Percentiles rank a stretch among this genome's conserved stretches.
phyloP scores from a whole-genome alignment of 2,797 vertebrate species.

The Muscicapa comitata region DNA sequence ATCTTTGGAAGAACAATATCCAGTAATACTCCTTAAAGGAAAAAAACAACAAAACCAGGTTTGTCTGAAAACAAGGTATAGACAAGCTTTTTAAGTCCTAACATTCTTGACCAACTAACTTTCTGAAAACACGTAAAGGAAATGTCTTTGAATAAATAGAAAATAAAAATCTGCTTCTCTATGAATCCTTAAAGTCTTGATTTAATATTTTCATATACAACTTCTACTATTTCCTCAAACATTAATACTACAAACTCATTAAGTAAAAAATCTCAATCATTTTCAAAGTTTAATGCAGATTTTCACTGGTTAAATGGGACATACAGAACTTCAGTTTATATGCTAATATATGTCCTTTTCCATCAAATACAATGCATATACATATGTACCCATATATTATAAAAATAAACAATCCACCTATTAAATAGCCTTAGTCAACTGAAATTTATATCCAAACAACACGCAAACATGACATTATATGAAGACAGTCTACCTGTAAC shows the following conservation, averaged over 20 bases:
- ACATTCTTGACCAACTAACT: not conserved
- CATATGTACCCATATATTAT: rapidly evolving
- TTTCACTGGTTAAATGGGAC: not conserved
- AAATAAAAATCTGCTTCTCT: not conserved
- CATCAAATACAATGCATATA: not conserved
- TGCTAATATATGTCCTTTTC: not conserved
- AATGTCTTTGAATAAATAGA: rapidly evolving
- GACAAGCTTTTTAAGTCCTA: not conserved
- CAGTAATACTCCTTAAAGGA: not conserved
- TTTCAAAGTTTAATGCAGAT: not conserved
- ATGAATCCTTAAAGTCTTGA: not conserved
- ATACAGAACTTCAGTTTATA: not conserved
- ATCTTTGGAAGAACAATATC: not conserved
- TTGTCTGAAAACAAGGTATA: not conserved
- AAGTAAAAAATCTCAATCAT: not conserved
- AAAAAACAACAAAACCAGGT: not conserved
- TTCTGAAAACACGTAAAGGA: not conserved
- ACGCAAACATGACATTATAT: not conserved
- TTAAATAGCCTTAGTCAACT: not conserved
- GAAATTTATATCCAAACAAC: not conserved
- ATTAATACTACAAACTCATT: not conserved
- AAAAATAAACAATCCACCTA: not conserved
- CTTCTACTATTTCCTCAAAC: not conserved
- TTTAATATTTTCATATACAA: not conserved
- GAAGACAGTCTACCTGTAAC: not conserved